Base-by-base conservation (phyloP, 2,113 vertebrate species). In the Trematocara unimaculatum region DNA sequence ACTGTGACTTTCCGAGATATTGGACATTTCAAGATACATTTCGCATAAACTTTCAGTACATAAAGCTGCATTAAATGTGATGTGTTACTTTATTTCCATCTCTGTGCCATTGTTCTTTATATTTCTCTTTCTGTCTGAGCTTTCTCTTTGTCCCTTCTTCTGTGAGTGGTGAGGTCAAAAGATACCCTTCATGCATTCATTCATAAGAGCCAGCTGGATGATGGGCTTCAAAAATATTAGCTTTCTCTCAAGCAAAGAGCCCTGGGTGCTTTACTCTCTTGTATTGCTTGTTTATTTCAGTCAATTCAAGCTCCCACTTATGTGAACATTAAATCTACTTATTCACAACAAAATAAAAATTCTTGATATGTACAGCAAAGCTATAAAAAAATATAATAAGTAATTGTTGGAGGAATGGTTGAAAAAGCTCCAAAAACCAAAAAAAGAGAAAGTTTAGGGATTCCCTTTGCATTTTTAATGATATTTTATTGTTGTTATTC, bases 141-240 rank as follows among this genome's bases (percentile, higher is more conserved):
- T 7, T 84, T 84, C 38, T 83, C 62, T 78, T 62, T 51, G 51
- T 79, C 51, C 13, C n/a, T 88, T 88, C 45, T 20, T 33, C 42
- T 81, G 86, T 89, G 85, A 86, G 90, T 77, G 85, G 84, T 79
- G 74, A 92, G 90, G 93, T 94, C 87, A 93, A 92, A 90, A 88
- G 74, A 86, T 77, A 74, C 6, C 33, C 89, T 86, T 94, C 88
- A 94, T 93, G 35, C 88, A 92, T 94, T 90, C 83, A 95, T 95
- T 93, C 91, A 95, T 94, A 87, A 81, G 89, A 82, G 31, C 40
- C 56, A 64, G 80, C 82, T 84, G 88, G 45, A 87, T 84, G 82
- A 92, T 91, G 51, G 85, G 81, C 51, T 88, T 89, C 26, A 85
- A 60, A 87, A 91, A 74, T 89, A 91, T 93, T 70, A 88, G 17